phyloP scores from a whole-genome alignment of 2,888 invertebrate genomes.

The Lydus trimaculatus region DNA sequence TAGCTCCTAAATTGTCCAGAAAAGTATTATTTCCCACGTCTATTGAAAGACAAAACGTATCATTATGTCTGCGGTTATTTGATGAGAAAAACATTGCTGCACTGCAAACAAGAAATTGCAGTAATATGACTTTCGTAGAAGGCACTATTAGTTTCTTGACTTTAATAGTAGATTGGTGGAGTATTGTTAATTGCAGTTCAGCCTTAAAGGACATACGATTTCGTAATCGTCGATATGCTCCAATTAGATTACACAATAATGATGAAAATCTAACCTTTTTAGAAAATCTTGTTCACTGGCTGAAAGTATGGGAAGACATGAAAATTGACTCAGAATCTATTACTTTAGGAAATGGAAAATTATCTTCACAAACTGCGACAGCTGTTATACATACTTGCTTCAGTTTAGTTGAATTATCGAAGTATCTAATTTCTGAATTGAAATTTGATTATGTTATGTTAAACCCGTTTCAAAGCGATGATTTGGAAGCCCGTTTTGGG shows the following conservation, averaged over 20 bases:
- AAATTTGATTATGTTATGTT: neutral
- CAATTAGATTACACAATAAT: neutral
- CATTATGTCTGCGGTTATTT: conserved; percentile 2
- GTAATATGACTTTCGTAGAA: neutral
- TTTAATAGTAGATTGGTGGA: conserved; percentile 11
- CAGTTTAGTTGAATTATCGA: neutral
- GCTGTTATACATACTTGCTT: too few relatives aligned
- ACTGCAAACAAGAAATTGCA: neutral
- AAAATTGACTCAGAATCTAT: neutral
- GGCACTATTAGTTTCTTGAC: neutral
- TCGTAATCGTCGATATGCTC: neutral
- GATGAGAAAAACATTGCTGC: conserved; percentile 9
- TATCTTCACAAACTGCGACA: too few relatives aligned
- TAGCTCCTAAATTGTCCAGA: neutral
- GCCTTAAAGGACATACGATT: neutral
- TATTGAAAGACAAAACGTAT: neutral
- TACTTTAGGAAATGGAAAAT: too few relatives aligned
- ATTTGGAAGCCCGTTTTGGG: too few relatives aligned
- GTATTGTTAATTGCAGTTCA: conserved; percentile 9
- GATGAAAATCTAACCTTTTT: conserved; percentile 7
- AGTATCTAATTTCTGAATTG: neutral
- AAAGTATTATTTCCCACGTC: conserved; percentile 4
- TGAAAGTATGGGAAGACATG: neutral
- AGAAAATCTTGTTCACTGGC: neutral
- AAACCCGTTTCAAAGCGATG: too few relatives aligned